These are phyloP conservation scores for Agrotis segetum DNA, from an alignment of 2,888 invertebrate genomes.

Conservation along the genomic window DNA sequence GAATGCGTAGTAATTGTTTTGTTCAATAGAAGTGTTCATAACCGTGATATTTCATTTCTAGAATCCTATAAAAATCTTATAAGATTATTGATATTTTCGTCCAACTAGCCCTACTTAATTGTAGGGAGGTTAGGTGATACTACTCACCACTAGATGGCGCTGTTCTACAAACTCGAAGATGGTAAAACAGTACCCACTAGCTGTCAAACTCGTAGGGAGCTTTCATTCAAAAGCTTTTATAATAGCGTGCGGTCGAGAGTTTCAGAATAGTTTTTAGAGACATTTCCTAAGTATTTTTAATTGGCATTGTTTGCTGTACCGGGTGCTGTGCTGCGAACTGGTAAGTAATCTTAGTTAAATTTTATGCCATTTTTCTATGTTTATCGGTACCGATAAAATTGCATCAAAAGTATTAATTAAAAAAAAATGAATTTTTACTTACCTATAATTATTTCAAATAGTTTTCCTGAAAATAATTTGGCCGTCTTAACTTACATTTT, in stretches of 20 bases:
- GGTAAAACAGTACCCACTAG: constrained; percentile 61
- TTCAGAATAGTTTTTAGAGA: constrained; percentile 33
- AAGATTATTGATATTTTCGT: constrained; percentile 32
- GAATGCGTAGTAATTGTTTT: background rate
- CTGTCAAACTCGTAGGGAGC: constrained; percentile 61
- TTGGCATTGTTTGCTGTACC: constrained; percentile 13
- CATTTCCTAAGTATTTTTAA: constrained; percentile 5
- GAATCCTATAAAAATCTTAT: constrained; percentile 12
- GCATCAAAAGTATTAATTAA: too few relatives aligned
- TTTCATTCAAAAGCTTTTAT: constrained; percentile 68
- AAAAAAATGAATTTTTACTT: too few relatives aligned
- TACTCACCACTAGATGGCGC: constrained; percentile 80
- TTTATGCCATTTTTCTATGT: background rate
- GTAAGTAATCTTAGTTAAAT: constrained; percentile 45
- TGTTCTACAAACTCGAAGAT: constrained; percentile 19
- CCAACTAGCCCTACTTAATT: constrained; percentile 35
- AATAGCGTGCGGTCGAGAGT: constrained; percentile 54
- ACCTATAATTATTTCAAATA: too few relatives aligned
- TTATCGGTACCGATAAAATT: background rate
- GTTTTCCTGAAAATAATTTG: background rate
- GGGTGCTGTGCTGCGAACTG: constrained; percentile 1
- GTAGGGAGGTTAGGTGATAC: constrained; percentile 56
- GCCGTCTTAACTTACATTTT: background rate
- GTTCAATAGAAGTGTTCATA: background rate
- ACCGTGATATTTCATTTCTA: background rate